Conservation (phyloP, 2,797 vertebrate species). For the Bovichtus variegatus region DNA sequence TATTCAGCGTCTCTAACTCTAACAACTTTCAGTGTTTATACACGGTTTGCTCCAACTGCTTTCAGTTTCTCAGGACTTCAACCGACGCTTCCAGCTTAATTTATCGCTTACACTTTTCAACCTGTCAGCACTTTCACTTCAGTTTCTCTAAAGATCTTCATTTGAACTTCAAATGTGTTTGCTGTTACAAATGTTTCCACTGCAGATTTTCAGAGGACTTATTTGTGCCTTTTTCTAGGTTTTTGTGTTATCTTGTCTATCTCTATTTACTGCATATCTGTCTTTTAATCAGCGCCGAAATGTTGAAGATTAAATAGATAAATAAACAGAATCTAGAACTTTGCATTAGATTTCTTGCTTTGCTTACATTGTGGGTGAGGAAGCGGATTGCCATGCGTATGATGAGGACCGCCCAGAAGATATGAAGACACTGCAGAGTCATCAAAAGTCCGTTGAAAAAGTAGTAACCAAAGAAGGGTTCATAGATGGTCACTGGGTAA, state of each 20-base stretch:
- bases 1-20: neutral
- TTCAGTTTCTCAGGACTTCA: neutral
- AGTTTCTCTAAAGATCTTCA: neutral
- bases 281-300: neutral
- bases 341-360: neutral
- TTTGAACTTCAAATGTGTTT: neutral
- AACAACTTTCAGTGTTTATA: neutral
- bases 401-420: slow-evolving; percentile 97
- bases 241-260: neutral
- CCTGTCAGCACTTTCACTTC: neutral
- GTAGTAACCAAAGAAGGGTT: slow-evolving; percentile 96
- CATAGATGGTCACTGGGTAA: slow-evolving; percentile 91
- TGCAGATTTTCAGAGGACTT: neutral
- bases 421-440: slow-evolving; percentile 91
- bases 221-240: neutral
- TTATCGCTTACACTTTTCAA: neutral
- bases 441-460: slow-evolving; percentile 95
- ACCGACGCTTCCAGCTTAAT: neutral
- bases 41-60: neutral
- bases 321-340: neutral
- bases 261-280: neutral
- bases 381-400: slow-evolving; percentile 95
- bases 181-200: neutral
- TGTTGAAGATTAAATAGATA: neutral
- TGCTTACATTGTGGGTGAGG: slow-evolving; percentile 91